These are phyloP conservation scores for Papilio aristodemus DNA, from an alignment of 1,140 invertebrate genomes.

Conservation along the genomic window DNA sequence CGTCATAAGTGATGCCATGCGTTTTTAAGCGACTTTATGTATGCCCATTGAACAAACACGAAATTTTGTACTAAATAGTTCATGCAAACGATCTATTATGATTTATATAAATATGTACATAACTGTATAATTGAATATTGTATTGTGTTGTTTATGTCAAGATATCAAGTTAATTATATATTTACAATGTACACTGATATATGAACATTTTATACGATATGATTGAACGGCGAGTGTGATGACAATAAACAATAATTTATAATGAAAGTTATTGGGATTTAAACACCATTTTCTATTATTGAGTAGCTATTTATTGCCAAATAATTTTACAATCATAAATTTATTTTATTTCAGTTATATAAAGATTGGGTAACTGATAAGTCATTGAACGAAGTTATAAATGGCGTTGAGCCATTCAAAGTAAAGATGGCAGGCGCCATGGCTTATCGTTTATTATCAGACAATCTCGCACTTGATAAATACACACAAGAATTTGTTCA, in stretches of 20 bases:
- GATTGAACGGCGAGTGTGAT: too few relatives aligned
- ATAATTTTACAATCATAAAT: too few relatives aligned
- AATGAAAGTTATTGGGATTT: too few relatives aligned
- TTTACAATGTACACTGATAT: background rate
- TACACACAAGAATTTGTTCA: constrained; percentile 22
- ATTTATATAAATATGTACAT: background rate
- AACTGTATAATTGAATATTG: background rate
- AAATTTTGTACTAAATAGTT: background rate
- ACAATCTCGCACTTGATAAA: constrained; percentile 7
- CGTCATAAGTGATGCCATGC: background rate
- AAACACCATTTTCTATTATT: too few relatives aligned
- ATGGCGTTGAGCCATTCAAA: background rate
- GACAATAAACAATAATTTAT: too few relatives aligned
- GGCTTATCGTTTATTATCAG: constrained; percentile 11
- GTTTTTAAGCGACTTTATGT: background rate
- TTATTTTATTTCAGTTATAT: too few relatives aligned
- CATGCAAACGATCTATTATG: background rate
- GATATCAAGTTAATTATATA: background rate
- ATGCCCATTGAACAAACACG: background rate
- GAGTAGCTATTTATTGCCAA: background rate
- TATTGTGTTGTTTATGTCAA: too few relatives aligned
- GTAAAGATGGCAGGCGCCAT: constrained; percentile 19
- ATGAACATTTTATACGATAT: too few relatives aligned
- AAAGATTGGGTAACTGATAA: background rate
- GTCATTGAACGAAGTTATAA: background rate